These are phyloP conservation scores for Champsocephalus gunnari DNA, from an alignment of 2,797 vertebrate species.

Conservation along the genomic window DNA sequence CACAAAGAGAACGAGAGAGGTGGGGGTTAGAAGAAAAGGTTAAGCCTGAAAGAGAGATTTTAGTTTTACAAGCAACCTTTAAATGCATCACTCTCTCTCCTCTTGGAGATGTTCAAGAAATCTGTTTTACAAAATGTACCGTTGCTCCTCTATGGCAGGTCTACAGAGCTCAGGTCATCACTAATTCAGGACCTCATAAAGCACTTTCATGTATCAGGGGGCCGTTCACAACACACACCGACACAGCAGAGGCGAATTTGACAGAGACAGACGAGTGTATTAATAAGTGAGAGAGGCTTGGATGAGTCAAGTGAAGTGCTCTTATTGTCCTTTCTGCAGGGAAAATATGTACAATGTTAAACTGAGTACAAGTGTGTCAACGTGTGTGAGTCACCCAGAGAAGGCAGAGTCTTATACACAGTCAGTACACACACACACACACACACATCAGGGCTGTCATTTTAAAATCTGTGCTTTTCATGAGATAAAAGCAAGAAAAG, in stretches of 20 bases:
- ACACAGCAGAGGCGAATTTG: constrained; percentile 14
- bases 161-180: constrained; percentile 58
- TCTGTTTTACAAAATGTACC: constrained; percentile 42
- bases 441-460: constrained; percentile 4
- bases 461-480: not conserved
- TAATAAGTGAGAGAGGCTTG: constrained; percentile 37
- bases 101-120: constrained; percentile 22
- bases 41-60: not conserved
- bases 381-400: constrained; percentile 23
- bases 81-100: constrained; percentile 6
- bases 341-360: constrained; percentile 25
- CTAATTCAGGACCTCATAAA: constrained; percentile 75
- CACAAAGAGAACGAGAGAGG: not conserved
- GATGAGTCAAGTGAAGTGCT: constrained; percentile 52
- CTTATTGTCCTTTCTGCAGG: constrained; percentile 50
- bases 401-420: constrained; percentile 17
- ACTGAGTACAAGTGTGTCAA: not conserved
- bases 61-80: constrained; percentile 11
- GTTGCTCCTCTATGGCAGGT: not conserved
- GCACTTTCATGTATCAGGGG: constrained; percentile 73
- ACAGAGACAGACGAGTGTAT: constrained; percentile 30
- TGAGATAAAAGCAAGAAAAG: not conserved
- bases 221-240: constrained; percentile 23
- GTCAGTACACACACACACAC: constrained; percentile 17
- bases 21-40: not conserved